These are phyloP conservation scores for Sus cebifrons DNA, from an alignment of 2,797 vertebrate species.

Conservation along the genomic window DNA sequence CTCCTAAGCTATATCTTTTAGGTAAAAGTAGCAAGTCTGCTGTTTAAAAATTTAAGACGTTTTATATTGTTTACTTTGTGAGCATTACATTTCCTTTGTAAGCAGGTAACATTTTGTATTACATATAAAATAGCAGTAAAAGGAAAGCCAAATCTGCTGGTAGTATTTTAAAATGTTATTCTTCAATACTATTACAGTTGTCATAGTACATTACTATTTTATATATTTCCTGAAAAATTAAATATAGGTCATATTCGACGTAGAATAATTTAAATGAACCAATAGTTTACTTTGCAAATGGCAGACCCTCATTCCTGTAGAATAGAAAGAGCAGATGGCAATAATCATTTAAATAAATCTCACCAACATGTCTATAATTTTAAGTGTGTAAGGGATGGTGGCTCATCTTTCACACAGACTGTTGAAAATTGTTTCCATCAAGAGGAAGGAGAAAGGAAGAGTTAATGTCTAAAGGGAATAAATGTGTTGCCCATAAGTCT, in stretches of 20 bases:
- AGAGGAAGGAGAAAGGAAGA: constrained; percentile 64
- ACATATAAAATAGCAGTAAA: constrained; percentile 44
- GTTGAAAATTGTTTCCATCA: constrained; percentile 70
- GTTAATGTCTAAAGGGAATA: constrained; percentile 72
- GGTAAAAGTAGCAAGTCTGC: background rate
- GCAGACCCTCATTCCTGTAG: constrained; percentile 2
- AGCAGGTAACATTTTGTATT: background rate
- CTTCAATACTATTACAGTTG: background rate
- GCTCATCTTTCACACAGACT: constrained; percentile 67
- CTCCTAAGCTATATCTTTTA: background rate
- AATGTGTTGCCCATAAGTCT: constrained; percentile 60
- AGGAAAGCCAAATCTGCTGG: background rate
- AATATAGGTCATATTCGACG: constrained; percentile 53
- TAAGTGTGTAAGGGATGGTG: constrained; percentile 36
- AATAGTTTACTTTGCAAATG: constrained; percentile 45
- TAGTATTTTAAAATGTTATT: constrained; percentile 7
- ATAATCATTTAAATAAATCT: constrained; percentile 74
- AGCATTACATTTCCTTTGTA: constrained; percentile 25
- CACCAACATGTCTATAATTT: constrained; percentile 52
- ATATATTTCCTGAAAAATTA: constrained; percentile 60
- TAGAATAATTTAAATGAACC: constrained; percentile 62
- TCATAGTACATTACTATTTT: background rate
- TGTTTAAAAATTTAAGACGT: constrained; percentile 46
- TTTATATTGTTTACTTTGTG: constrained; percentile 45
- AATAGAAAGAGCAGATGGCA: constrained; percentile 61